phyloP scores from a whole-genome alignment of 2,888 invertebrate species.

The Morinoia aosen region DNA sequence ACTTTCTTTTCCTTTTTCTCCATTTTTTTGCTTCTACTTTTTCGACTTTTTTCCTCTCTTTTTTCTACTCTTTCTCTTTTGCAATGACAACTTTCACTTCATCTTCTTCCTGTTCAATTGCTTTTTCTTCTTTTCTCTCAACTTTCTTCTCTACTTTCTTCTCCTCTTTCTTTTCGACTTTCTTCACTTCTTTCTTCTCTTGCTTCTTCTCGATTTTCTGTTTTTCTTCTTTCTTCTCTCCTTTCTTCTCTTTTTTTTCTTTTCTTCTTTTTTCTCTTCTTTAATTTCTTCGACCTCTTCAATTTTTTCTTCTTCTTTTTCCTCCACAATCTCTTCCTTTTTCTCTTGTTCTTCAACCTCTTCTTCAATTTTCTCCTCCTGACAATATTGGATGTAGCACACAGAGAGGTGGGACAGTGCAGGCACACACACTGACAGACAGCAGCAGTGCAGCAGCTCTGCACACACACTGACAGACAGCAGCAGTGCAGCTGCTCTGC shows the following conservation, averaged over 20 bases:
- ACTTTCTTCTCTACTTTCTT: constrained; percentile 24
- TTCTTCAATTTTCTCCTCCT: constrained; percentile 81
- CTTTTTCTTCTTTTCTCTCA: constrained; percentile 51
- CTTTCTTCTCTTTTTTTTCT: constrained; percentile 56
- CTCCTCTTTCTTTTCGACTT: constrained; percentile 49
- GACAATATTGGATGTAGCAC: constrained; percentile 69
- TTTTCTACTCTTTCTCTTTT: constrained; percentile 56
- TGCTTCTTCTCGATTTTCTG: constrained; percentile 43
- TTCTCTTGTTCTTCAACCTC: constrained; percentile 73
- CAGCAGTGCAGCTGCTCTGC: no score
- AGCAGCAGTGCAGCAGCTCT: no score
- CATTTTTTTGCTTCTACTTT: constrained; percentile 63
- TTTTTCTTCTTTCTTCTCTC: constrained; percentile 50
- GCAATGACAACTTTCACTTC: neutral
- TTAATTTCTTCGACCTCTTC: constrained; percentile 56
- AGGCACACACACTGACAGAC: no score
- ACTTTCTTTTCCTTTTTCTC: constrained; percentile 53
- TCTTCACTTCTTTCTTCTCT: constrained; percentile 34
- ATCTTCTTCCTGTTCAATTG: constrained; percentile 18
- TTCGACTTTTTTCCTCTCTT: constrained; percentile 51
- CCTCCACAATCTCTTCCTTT: constrained; percentile 62
- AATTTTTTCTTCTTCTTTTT: constrained; percentile 63
- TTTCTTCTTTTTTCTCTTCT: constrained; percentile 56
- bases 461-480: no score
- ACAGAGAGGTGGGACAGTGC: neutral